These are phyloP conservation scores for Silurus meridionalis DNA, from an alignment of 2,113 vertebrate genomes.

Conservation along the genomic window DNA sequence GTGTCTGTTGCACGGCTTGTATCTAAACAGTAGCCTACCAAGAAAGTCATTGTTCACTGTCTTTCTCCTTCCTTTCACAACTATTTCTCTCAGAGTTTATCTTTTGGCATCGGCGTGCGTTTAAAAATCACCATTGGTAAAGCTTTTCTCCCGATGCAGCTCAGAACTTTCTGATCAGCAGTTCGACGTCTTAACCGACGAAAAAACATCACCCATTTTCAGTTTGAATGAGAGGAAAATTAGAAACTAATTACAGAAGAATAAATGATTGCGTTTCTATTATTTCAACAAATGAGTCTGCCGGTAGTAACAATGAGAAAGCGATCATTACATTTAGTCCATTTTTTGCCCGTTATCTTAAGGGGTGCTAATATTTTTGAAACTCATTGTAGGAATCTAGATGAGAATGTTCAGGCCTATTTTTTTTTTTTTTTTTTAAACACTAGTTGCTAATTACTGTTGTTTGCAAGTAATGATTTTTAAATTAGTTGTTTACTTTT, in stretches of 20 bases:
- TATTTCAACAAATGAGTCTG: neutral
- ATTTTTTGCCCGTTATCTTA: neutral
- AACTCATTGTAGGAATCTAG: neutral
- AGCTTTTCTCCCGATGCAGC: no score
- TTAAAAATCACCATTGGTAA: no score
- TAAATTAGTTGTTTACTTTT: neutral
- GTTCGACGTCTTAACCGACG: no score
- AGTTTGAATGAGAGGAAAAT: neutral
- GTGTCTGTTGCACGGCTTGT: no score
- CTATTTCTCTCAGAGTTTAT: no score
- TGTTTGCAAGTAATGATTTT: conserved; percentile 33
- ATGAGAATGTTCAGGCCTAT: neutral
- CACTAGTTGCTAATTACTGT: conserved; percentile 48
- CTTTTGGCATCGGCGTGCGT: no score
- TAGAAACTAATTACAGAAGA: neutral
- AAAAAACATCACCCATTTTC: neutral
- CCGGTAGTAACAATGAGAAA: neutral
- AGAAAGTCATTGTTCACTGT: no score
- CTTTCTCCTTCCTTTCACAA: no score
- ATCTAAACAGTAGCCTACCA: no score
- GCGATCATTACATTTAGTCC: neutral
- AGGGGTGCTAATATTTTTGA: neutral
- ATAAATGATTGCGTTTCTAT: neutral
- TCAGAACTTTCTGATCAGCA: no score
- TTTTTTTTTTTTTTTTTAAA: conserved; percentile 21